Conservation (phyloP, 2,888 invertebrate genomes). For the Phymatocera aterrima region DNA sequence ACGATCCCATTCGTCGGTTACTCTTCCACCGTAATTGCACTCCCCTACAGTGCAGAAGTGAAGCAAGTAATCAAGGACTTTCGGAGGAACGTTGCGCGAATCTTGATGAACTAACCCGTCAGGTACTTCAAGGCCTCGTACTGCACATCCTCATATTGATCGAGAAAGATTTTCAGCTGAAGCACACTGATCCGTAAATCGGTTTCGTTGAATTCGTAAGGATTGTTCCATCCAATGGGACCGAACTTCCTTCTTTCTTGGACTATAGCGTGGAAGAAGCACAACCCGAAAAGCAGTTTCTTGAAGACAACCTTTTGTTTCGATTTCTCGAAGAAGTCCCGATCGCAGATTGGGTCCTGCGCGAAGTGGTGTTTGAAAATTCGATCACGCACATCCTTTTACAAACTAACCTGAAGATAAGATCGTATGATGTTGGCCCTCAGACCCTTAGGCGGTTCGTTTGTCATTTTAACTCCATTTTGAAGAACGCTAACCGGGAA, state of each 20-base stretch:
- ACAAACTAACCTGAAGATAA: constrained; percentile 78
- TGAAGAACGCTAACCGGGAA: constrained; percentile 95
- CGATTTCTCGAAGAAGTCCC: constrained; percentile 91
- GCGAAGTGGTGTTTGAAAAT: constrained; percentile 11
- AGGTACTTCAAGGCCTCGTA: constrained; percentile 92
- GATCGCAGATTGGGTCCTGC: constrained; percentile 89
- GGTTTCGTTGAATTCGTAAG: constrained; percentile 97
- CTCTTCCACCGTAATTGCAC: constrained; percentile 97
- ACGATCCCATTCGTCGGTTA: constrained; percentile 98
- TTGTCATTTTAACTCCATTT: constrained; percentile 97
- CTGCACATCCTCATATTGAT: constrained; percentile 89
- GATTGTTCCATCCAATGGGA: constrained; percentile 96
- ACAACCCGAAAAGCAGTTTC: constrained; percentile 89
- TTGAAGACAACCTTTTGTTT: constrained; percentile 87
- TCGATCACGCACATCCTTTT: background rate
- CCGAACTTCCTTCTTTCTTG: constrained; percentile 95
- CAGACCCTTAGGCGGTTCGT: constrained; percentile 94
- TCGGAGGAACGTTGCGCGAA: background rate
- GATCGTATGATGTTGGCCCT: constrained; percentile 90
- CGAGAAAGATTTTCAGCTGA: constrained; percentile 92
- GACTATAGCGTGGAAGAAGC: constrained; percentile 95
- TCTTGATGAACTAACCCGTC: constrained; percentile 75
- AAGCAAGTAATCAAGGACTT: background rate
- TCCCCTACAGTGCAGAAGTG: constrained; percentile 80
- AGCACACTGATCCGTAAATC: constrained; percentile 93